Base-by-base conservation (phyloP, 2,113 vertebrate species). In the Eublepharis macularius region DNA sequence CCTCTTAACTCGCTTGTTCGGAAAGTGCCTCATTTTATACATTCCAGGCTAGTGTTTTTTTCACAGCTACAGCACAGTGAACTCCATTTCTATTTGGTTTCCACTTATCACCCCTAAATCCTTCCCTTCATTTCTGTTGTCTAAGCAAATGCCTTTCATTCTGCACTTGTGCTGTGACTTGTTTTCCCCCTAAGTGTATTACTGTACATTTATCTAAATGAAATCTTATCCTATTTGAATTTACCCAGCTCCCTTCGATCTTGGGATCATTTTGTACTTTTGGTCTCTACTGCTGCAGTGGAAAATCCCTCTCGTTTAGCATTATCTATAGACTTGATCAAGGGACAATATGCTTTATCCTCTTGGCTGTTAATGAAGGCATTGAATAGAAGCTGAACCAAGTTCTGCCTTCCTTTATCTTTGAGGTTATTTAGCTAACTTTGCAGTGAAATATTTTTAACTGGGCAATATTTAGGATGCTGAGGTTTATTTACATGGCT, bases 71-170 rank as follows among this genome's bases (percentile, higher is more conserved):
- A 17, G 26, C 49, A 45, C 24, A 26, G 65, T n/a, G 66, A 34
- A 29, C 32, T 32, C 63, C 57, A 29, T 84, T 88, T 26, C 79
- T 76, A 24, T 73, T 80, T 75, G 68, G 65, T 88, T 47, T 63
- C 74, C 79, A 36, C 68, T 68, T 80, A 39, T 32, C 43, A 9
- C 84, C 24, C 41, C 34, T 21, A 77, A 70, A 86, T 57, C 29
- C 69, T 74, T 79, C 21, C 14, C 29, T 11, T 47, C 34, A 4
- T 47, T 69, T 72, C 43, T 43, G 66, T 78, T 82, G 14, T 65
- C 39, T 70, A 73, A 82, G 87, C 65, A 77, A 82, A 72, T 34
- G 83, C 74, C 36, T 65, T 78, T 72, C 79, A 41, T 51, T 73
- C 41, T 73, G 57, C 39, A 54, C 34, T 84, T 36, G 74, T 73